phyloP scores from a whole-genome alignment of 2,888 invertebrate species.

The Dilophus febrilis region DNA sequence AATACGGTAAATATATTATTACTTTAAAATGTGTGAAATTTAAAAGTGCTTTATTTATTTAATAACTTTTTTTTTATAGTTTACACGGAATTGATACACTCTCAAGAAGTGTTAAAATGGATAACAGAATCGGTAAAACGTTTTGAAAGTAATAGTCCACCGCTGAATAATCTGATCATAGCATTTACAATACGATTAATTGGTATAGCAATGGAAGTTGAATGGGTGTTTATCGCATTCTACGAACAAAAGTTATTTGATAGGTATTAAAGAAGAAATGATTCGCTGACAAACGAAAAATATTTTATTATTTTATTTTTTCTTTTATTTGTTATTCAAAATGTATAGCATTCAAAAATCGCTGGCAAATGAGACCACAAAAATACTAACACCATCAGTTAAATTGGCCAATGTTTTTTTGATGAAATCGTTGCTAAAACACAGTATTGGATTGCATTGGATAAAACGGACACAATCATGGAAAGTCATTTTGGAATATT shows the following conservation, averaged over 20 bases:
- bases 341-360: constrained; percentile 16
- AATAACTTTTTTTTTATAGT: constrained; percentile 16
- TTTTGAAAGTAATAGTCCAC: constrained; percentile 21
- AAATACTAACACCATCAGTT: constrained; percentile 36
- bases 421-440: constrained; percentile 39
- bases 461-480: constrained; percentile 43
- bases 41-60: not conserved
- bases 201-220: constrained; percentile 39
- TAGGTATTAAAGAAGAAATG: too few species aligned
- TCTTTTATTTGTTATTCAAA: not conserved
- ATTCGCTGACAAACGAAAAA: too few species aligned
- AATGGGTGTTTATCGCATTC: constrained; percentile 40
- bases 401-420: constrained; percentile 50
- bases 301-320: too few species aligned
- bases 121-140: constrained; percentile 27
- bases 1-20: constrained; percentile 29
- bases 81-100: constrained; percentile 22
- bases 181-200: constrained; percentile 47
- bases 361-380: constrained; percentile 14
- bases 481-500: constrained; percentile 44
- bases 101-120: constrained; percentile 30
- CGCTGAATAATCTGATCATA: constrained; percentile 32
- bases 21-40: too few species aligned
- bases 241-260: too few species aligned
- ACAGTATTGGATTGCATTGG: constrained; percentile 48